These are phyloP conservation scores for Hepsetus odoe DNA, from an alignment of 2,113 vertebrate species.

Conservation along the genomic window DNA sequence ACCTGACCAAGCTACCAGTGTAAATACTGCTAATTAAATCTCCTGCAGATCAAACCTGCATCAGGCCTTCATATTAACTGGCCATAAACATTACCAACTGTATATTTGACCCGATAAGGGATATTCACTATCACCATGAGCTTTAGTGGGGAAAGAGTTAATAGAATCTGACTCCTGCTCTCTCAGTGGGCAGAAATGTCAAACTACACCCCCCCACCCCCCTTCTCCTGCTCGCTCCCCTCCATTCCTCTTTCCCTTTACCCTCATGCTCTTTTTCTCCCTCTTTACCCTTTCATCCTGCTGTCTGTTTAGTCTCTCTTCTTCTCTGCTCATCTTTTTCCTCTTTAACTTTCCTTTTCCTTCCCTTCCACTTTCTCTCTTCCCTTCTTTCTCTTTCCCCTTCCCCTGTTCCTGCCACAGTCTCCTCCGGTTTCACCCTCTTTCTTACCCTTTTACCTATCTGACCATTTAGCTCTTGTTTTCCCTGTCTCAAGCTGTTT, in stretches of 20 bases:
- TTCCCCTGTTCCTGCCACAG: neutral
- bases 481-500: too few species aligned
- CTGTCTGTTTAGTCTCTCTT: too few species aligned
- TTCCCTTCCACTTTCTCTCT: neutral
- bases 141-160: neutral
- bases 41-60: neutral
- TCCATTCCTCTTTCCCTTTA: neutral
- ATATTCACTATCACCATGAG: too few species aligned
- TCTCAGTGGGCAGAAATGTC: conserved; percentile 4
- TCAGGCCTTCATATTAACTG: neutral
- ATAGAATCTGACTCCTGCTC: conserved; percentile 3
- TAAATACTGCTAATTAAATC: neutral
- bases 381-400: neutral
- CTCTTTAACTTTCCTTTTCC: neutral
- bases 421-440: neutral
- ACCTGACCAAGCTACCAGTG: neutral
- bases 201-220: neutral
- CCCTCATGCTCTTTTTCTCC: neutral
- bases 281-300: neutral
- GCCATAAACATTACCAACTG: neutral
- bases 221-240: neutral
- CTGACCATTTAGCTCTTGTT: too few species aligned
- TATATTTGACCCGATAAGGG: too few species aligned
- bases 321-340: too few species aligned
- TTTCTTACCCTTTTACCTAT: too few species aligned